Conservation (phyloP, 2,797 vertebrate genomes). For the Falco columbarius region DNA sequence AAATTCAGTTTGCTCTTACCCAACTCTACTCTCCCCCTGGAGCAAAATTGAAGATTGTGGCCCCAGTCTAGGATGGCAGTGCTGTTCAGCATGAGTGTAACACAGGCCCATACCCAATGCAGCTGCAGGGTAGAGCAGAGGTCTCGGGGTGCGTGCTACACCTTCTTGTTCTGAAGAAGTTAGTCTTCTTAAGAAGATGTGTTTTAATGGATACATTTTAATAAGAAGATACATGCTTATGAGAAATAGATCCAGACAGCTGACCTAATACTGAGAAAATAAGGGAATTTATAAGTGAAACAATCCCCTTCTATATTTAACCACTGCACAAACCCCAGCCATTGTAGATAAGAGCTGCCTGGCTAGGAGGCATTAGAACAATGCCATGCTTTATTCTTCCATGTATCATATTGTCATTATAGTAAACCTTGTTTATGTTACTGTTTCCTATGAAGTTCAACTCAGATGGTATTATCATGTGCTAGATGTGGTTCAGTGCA, state of each 20-base stretch:
- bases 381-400: background rate
- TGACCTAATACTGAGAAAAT: background rate
- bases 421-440: background rate
- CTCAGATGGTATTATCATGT: background rate
- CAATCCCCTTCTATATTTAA: background rate
- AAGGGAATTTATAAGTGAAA: background rate
- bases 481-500: rapidly evolving
- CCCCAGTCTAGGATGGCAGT: background rate
- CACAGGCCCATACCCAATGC: rapidly evolving
- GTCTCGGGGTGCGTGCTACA: rapidly evolving
- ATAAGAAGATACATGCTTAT: background rate
- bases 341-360: background rate
- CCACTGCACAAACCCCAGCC: background rate
- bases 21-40: background rate
- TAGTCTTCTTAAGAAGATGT: background rate
- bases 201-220: background rate
- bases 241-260: background rate
- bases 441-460: background rate
- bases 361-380: background rate
- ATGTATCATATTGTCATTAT: background rate
- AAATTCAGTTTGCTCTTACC: background rate
- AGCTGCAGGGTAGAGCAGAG: rapidly evolving
- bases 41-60: background rate
- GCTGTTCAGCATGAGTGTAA: too few relatives aligned
- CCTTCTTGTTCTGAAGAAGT: background rate